Evolutionary conservation across 2,797 vertebrate species (phyloP), one percentile per base, ranked within the genome.

Genomic region (Chrysolophus pictus): DNA sequence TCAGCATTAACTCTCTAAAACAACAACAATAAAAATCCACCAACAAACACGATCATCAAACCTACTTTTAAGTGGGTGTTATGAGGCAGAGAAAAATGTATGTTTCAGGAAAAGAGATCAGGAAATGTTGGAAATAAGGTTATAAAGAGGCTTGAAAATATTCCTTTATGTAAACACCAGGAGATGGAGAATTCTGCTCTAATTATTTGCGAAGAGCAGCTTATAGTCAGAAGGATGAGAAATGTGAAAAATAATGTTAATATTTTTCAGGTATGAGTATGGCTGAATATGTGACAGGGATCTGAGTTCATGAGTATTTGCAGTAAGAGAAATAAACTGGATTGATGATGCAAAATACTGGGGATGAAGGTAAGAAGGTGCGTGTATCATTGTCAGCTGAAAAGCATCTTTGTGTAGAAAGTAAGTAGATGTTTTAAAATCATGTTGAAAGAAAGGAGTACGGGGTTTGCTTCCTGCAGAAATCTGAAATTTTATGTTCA

Each of bases 81-180:
- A 75, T 49, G 9, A 88, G 51, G 58, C 5, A 74, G 6, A 14
- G 44, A 81, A 69, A 86, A 86, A 3, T 4, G 74, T 63, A 46
- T 1, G 11, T 59, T 78, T 23, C 22, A 44, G 10, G 65, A 24
- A 18, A 17, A 53, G 28, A 29, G 28, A 29, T 29, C 28, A 28
- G 51, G 28, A 17, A 53, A 23, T 33, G 2, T 39, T 42, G 24
- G 28, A 41, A 2, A 29, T 14, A 9, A 71, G 11, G 1, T 55
- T 46, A 74, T 6, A 59, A 55, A 60, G 0, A 5, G 28, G 26
- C 31, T 62, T 23, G 46, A 81, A 91, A 86, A 60, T 22, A 67
- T 9, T 31, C 2, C 12, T 3, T 53, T 67, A 41, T 0, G 1
- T 49, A 37, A 15, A 26, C 23, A 60, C 5, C 16, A 53, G 15